These are phyloP conservation scores for Drosophila pruinosa DNA, from an alignment of 1,140 invertebrate species.

Conservation along the genomic window DNA sequence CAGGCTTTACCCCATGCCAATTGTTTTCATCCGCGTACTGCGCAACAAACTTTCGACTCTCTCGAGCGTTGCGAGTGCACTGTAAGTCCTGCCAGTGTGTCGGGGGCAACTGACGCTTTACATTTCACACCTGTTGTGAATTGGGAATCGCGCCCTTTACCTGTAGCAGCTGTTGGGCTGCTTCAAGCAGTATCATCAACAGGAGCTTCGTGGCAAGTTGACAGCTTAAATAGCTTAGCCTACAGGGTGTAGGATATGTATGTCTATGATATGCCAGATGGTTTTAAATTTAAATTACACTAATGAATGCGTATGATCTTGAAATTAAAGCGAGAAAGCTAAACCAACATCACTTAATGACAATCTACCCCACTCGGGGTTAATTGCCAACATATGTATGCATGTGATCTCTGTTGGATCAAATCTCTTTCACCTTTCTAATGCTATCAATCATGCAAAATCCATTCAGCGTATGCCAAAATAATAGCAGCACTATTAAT, in stretches of 20 bases:
- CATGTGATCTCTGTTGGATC: conserved; percentile 1
- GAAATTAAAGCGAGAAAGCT: neutral
- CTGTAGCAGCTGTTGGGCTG: conserved; percentile 22
- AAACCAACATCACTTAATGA: neutral
- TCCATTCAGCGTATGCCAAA: conserved; percentile 2
- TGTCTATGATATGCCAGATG: conserved; percentile 19
- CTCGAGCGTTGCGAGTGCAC: conserved; percentile 21
- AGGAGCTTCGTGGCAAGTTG: conserved; percentile 40
- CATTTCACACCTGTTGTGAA: conserved; percentile 71
- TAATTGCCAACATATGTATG: neutral
- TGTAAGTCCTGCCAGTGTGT: conserved; percentile 28
- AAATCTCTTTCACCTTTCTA: conserved; percentile 38
- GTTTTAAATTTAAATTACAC: neutral
- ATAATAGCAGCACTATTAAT: conserved; percentile 12
- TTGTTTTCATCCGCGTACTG: conserved; percentile 15
- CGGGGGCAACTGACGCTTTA: conserved; percentile 44
- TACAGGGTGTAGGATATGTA: neutral
- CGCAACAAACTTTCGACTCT: conserved; percentile 13
- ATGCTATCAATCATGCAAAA: conserved; percentile 31
- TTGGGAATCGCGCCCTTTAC: conserved; percentile 42
- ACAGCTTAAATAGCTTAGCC: conserved; percentile 54
- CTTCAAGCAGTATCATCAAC: conserved; percentile 8
- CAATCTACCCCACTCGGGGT: neutral
- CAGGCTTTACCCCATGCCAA: conserved; percentile 4
- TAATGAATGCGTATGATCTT: neutral